phyloP scores from a whole-genome alignment of 2,797 vertebrate species.

The Gymnocypris eckloni region DNA sequence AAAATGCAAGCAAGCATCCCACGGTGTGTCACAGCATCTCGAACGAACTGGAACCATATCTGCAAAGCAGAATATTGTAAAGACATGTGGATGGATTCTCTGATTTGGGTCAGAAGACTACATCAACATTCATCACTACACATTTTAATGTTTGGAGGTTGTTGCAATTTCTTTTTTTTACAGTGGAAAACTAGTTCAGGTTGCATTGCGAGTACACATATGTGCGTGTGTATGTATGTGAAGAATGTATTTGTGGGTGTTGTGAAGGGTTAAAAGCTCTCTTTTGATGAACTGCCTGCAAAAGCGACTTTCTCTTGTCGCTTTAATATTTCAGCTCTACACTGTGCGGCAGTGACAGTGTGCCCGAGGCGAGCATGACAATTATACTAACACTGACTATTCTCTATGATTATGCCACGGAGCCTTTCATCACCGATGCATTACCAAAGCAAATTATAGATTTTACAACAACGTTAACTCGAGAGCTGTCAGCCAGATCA shows the following conservation, averaged over 20 bases:
- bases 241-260: not conserved
- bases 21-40: not conserved
- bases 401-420: constrained; percentile 63
- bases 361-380: constrained; percentile 62
- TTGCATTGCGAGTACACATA: not conserved
- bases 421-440: constrained; percentile 65
- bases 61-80: not conserved
- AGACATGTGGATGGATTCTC: not conserved
- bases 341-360: constrained; percentile 65
- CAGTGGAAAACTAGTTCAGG: not conserved
- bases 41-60: not conserved
- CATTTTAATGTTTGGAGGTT: not conserved
- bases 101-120: not conserved
- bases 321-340: constrained; percentile 54
- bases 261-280: constrained; percentile 37
- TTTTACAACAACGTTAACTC: constrained; percentile 65
- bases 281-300: constrained; percentile 33
- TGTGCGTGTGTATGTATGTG: not conserved
- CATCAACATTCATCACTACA: not conserved
- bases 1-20: constrained; percentile 57
- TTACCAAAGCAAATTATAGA: constrained; percentile 62
- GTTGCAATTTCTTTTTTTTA: not conserved
- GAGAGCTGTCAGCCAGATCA: constrained; percentile 59
- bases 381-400: constrained; percentile 71
- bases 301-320: constrained; percentile 55